phyloP scores from a whole-genome alignment of 2,797 vertebrate species.

The Diplodus sargus region DNA sequence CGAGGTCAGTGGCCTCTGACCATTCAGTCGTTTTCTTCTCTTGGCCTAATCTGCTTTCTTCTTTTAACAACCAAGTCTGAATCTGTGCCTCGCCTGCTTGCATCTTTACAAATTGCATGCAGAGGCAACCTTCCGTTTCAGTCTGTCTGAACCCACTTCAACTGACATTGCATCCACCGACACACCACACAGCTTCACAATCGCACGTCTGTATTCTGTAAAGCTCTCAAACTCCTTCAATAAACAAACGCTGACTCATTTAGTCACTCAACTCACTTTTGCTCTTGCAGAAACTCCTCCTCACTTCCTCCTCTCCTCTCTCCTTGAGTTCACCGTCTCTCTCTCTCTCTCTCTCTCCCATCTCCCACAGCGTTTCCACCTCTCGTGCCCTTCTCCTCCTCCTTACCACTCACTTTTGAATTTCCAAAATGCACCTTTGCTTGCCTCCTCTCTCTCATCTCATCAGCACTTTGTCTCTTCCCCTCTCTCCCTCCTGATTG shows the following conservation, averaged over 20 bases:
- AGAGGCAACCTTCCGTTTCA: background rate
- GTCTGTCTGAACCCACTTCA: constrained; percentile 8
- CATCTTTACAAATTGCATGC: background rate
- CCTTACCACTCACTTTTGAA: constrained; percentile 31
- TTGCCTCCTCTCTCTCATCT: constrained; percentile 7
- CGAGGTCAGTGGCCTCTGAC: background rate
- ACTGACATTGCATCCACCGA: constrained; percentile 1
- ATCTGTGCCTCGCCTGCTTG: background rate
- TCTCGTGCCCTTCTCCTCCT: constrained; percentile 38
- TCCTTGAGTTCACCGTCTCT: constrained; percentile 27
- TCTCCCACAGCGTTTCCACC: constrained; percentile 13
- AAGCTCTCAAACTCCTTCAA: constrained; percentile 25
- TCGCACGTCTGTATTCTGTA: constrained; percentile 15
- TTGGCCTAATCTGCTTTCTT: background rate
- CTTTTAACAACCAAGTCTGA: background rate
- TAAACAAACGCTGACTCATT: constrained; percentile 51
- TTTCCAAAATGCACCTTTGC: constrained; percentile 37
- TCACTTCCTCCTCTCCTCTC: constrained; percentile 16
- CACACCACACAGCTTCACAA: background rate
- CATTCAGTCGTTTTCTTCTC: background rate
- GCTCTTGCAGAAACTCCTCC: constrained; percentile 26
- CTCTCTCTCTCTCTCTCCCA: constrained; percentile 2
- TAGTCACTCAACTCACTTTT: constrained; percentile 32
- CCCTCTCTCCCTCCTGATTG: constrained; percentile 42
- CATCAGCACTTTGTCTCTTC: constrained; percentile 45